A percentile compares a stretch with the other conserved stretches of the same genome.
Conservation (phyloP, 2,888 invertebrate genomes). For the Ophioninae sp. region DNA sequence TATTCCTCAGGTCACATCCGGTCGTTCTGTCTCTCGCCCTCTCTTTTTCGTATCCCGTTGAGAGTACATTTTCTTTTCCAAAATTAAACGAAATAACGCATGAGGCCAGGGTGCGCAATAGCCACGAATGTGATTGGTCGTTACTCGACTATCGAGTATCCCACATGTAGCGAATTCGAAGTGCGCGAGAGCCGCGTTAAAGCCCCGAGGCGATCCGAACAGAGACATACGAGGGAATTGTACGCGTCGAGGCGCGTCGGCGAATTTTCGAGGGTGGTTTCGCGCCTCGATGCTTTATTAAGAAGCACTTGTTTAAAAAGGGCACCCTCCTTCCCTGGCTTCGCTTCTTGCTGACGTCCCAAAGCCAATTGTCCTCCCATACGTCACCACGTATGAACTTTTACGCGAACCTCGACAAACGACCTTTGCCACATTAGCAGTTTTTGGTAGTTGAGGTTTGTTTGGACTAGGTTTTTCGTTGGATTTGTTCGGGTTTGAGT, state of each 20-base stretch:
- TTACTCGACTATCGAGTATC: constrained; percentile 11
- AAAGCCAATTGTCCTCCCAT: constrained; percentile 70
- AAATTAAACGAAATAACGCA: constrained; percentile 74
- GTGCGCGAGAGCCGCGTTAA: constrained; percentile 61
- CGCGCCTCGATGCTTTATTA: constrained; percentile 81
- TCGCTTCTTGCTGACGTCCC: constrained; percentile 71
- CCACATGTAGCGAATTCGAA: constrained; percentile 4
- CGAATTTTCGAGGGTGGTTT: constrained; percentile 80
- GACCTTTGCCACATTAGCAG: too few relatives aligned
- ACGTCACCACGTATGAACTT: constrained; percentile 6
- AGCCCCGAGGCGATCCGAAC: constrained; percentile 65
- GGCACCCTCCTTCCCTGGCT: constrained; percentile 71
- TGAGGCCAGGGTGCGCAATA: constrained; percentile 31
- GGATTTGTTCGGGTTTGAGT: too few relatives aligned
- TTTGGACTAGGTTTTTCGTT: too few relatives aligned
- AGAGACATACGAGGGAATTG: constrained; percentile 56
- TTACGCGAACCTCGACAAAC: background rate
- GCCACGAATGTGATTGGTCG: constrained; percentile 42
- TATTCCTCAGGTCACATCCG: background rate
- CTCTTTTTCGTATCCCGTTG: constrained; percentile 35
- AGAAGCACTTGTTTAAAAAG: constrained; percentile 81
- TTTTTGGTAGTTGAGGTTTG: too few relatives aligned
- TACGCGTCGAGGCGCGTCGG: constrained; percentile 66
- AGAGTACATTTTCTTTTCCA: constrained; percentile 66
- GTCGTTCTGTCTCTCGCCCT: constrained; percentile 31